These are phyloP conservation scores for Chaetodon auriga DNA, from an alignment of 2,113 vertebrate genomes.

Conservation along the genomic window DNA sequence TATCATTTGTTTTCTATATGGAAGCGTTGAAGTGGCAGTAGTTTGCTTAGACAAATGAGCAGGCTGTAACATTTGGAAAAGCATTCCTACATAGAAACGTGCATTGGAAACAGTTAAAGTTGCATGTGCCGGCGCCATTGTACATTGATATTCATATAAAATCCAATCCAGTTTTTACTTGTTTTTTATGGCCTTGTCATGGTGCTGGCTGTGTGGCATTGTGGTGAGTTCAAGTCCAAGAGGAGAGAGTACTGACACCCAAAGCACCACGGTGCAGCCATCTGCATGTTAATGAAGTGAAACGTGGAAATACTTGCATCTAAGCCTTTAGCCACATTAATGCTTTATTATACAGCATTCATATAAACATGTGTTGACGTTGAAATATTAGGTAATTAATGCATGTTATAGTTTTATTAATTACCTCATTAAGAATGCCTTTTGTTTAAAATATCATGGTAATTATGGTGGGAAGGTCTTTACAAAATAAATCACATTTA, in stretches of 20 bases:
- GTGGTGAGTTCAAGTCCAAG: not conserved
- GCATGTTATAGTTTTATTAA: not conserved
- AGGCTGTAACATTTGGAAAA: not conserved
- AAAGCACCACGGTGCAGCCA: not conserved
- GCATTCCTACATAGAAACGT: no score
- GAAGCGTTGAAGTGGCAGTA: not conserved
- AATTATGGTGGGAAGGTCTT: not conserved
- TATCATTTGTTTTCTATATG: not conserved
- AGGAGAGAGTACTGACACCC: not conserved
- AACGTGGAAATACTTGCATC: not conserved
- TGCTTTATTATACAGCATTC: not conserved
- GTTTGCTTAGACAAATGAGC: not conserved
- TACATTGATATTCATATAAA: not conserved
- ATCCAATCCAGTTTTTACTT: not conserved
- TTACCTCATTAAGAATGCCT: not conserved
- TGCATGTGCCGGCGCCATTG: not conserved
- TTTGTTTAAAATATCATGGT: conserved; percentile 4
- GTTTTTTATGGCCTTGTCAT: not conserved
- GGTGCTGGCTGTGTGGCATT: not conserved
- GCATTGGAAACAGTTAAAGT: not conserved
- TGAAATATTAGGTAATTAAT: conserved; percentile 8
- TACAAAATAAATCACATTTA: not conserved
- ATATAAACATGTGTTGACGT: not conserved
- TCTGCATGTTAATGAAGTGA: conserved; percentile 5
- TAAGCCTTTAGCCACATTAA: not conserved